Evolutionary conservation across 2,888 invertebrate genomes (phyloP).

Genomic region (Sinohyriopsis cumingii): DNA sequence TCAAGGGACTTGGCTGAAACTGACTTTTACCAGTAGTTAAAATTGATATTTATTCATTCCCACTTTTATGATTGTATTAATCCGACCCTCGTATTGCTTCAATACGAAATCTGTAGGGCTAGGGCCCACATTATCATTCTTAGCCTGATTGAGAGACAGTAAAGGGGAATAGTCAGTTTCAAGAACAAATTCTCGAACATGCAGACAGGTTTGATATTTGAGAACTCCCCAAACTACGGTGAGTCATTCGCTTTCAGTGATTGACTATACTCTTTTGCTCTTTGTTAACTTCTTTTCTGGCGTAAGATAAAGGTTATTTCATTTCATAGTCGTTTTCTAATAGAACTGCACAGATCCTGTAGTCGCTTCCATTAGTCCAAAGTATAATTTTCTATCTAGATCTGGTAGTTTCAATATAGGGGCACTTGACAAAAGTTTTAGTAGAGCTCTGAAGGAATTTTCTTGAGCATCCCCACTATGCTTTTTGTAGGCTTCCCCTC

Average conservation of each 20-base stretch:
- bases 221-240: background rate
- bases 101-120: no score
- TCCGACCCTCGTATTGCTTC: no score
- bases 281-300: slow-evolving; percentile 19
- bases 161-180: background rate
- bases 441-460: slow-evolving; percentile 9
- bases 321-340: slow-evolving; percentile 19
- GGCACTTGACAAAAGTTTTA: slow-evolving; percentile 1
- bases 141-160: no score
- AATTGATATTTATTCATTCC: no score
- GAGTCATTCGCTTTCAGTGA: slow-evolving; percentile 13
- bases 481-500: slow-evolving; percentile 14
- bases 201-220: background rate
- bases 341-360: slow-evolving; percentile 15
- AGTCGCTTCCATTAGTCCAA: slow-evolving; percentile 14
- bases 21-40: no score
- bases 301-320: slow-evolving; percentile 16
- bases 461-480: slow-evolving; percentile 18
- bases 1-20: no score
- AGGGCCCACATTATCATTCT: no score
- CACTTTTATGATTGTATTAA: no score
- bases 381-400: background rate
- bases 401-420: slow-evolving; percentile 23
- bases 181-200: background rate
- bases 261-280: slow-evolving; percentile 21